Evolutionary conservation across 2,888 invertebrate genomes (phyloP).

Genomic region (Asteroscopus sphinx): DNA sequence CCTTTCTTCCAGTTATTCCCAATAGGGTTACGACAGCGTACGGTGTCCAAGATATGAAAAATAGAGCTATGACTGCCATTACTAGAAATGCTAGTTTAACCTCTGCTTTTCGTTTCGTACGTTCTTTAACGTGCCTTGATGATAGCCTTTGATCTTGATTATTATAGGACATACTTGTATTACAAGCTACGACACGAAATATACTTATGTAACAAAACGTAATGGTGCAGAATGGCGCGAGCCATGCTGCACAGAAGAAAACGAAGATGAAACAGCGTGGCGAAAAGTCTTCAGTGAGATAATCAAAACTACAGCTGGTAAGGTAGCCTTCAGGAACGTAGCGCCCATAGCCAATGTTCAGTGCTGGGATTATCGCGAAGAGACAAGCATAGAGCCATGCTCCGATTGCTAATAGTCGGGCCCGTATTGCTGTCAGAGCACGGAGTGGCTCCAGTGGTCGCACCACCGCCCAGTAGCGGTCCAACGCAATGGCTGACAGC

Average conservation of each 20-base stretch:
- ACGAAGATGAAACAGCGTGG: slow-evolving; percentile 93
- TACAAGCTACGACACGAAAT: slow-evolving; percentile 90
- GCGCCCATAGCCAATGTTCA: slow-evolving; percentile 92
- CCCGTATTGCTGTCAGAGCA: slow-evolving; percentile 90
- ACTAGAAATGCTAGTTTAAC: slow-evolving; percentile 92
- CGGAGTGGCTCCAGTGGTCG: slow-evolving; percentile 93
- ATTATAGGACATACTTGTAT: slow-evolving; percentile 83
- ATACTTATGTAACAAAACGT: slow-evolving; percentile 93
- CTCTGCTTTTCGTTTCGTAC: slow-evolving; percentile 92
- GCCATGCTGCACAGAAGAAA: slow-evolving; percentile 94
- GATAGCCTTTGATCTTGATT: slow-evolving; percentile 86
- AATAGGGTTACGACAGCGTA: slow-evolving; percentile 94
- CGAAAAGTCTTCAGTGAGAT: slow-evolving; percentile 91
- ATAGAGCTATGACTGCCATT: slow-evolving; percentile 92
- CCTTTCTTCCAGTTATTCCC: slow-evolving; percentile 92
- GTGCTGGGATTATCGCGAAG: slow-evolving; percentile 92
- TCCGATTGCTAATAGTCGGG: slow-evolving; percentile 90
- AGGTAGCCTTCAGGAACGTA: slow-evolving; percentile 96
- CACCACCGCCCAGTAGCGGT: slow-evolving; percentile 95
- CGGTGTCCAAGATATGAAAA: slow-evolving; percentile 95
- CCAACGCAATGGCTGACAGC: slow-evolving; percentile 94
- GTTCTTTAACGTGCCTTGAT: slow-evolving; percentile 89
- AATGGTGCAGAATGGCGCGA: slow-evolving; percentile 92
- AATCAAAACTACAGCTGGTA: slow-evolving; percentile 96
- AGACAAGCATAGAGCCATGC: slow-evolving; percentile 93